phyloP scores from a whole-genome alignment of 2,888 invertebrate species.

The Ormyrus nitidulus region DNA sequence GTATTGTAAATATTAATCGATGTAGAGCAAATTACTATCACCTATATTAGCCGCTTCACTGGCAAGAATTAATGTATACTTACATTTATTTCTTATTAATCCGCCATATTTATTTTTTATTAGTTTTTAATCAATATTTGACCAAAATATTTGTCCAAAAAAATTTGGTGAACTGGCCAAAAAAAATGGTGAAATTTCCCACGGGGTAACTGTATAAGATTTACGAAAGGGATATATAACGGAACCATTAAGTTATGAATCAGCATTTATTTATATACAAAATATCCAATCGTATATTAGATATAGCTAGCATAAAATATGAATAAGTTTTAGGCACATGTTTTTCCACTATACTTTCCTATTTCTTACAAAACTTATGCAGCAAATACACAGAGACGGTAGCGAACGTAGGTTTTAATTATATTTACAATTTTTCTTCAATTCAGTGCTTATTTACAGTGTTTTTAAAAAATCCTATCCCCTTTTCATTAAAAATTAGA shows the following conservation, averaged over 20 bases:
- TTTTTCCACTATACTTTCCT: slow-evolving; percentile 14
- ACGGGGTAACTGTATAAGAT: not conserved
- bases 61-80: too few relatives aligned
- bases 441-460: slow-evolving; percentile 45
- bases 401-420: slow-evolving; percentile 9
- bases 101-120: too few relatives aligned
- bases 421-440: slow-evolving; percentile 47
- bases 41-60: too few relatives aligned
- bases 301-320: slow-evolving; percentile 39
- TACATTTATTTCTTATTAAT: too few relatives aligned
- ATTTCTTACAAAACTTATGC: slow-evolving; percentile 8
- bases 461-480: slow-evolving; percentile 23
- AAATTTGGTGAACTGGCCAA: too few relatives aligned
- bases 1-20: too few relatives aligned
- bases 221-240: not conserved
- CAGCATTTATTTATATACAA: slow-evolving; percentile 53
- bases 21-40: too few relatives aligned
- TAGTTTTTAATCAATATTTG: too few relatives aligned
- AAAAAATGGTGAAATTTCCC: not conserved
- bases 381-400: slow-evolving; percentile 26
- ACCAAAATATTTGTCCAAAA: too few relatives aligned
- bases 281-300: slow-evolving; percentile 46
- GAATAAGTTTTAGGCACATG: slow-evolving; percentile 50
- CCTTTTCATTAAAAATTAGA: slow-evolving; percentile 9
- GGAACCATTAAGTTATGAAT: slow-evolving; percentile 13